Percentiles rank a stretch among this genome's conserved stretches.
These are phyloP conservation scores for Orius insidiosus DNA, from an alignment of 1,140 invertebrate genomes.

Conservation along the genomic window DNA sequence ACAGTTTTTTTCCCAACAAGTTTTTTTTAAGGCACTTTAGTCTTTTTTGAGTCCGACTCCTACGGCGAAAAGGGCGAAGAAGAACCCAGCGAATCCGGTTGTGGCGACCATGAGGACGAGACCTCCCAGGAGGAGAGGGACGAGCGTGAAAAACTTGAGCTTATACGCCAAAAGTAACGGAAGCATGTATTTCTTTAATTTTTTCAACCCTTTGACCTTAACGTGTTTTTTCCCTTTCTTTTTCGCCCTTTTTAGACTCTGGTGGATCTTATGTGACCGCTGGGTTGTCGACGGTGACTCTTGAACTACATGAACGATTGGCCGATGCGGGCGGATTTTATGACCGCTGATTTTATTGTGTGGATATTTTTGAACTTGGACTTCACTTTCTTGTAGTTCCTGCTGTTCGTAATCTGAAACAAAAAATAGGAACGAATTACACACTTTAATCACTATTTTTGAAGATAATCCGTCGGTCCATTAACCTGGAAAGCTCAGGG, in stretches of 20 bases:
- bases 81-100: slow-evolving; percentile 62
- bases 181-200: slow-evolving; percentile 42
- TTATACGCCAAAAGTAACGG: slow-evolving; percentile 63
- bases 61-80: slow-evolving; percentile 60
- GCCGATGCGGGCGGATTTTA: too few relatives aligned
- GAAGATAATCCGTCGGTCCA: too few relatives aligned
- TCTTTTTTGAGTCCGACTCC: slow-evolving; percentile 32
- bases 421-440: neutral
- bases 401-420: neutral
- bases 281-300: slow-evolving; percentile 6
- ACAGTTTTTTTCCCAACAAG: neutral
- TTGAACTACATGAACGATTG: slow-evolving; percentile 5
- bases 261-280: slow-evolving; percentile 4
- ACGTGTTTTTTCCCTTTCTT: slow-evolving; percentile 18
- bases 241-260: slow-evolving; percentile 14
- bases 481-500: too few relatives aligned
- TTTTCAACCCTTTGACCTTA: slow-evolving; percentile 38
- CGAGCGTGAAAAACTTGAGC: slow-evolving; percentile 58
- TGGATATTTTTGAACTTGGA: too few relatives aligned
- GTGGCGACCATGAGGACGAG: slow-evolving; percentile 52
- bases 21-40: slow-evolving; percentile 16
- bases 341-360: too few relatives aligned
- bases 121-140: slow-evolving; percentile 55
- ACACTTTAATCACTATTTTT: too few relatives aligned
- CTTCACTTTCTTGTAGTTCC: too few relatives aligned